Evolutionary conservation across 2,888 invertebrate species (phyloP).

Genomic region (Trichopria drosophilae): DNA sequence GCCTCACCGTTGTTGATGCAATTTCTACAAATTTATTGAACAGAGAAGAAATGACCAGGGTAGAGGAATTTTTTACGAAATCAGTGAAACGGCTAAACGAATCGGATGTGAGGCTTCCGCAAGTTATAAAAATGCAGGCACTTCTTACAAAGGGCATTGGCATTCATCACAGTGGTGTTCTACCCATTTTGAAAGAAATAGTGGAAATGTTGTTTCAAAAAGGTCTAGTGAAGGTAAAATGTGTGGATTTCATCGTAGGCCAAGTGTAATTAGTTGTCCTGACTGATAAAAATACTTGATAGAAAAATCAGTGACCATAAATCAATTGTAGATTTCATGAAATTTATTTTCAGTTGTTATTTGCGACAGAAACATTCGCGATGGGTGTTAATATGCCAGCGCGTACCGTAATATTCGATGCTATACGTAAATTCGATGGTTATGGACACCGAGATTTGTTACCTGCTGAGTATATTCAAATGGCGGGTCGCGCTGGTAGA

Average conservation of each 20-base stretch:
- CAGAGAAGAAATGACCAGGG: conserved; percentile 79
- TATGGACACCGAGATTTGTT: conserved; percentile 72
- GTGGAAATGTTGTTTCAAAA: conserved; percentile 96
- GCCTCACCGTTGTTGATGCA: conserved; percentile 67
- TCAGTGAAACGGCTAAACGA: conserved; percentile 80
- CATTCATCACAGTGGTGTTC: conserved; percentile 96
- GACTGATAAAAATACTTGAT: too few relatives aligned
- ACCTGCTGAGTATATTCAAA: conserved; percentile 96
- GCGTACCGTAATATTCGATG: conserved; percentile 94
- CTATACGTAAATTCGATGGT: conserved; percentile 90
- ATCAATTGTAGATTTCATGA: too few relatives aligned
- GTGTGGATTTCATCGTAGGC: too few relatives aligned
- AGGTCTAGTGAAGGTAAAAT: conserved; percentile 84
- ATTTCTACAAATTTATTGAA: conserved; percentile 68
- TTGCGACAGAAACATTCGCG: conserved; percentile 99
- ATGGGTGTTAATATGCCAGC: conserved; percentile 99
- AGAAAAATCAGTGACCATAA: too few relatives aligned
- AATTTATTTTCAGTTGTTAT: conserved; percentile 71
- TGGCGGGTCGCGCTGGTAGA: conserved; percentile 97
- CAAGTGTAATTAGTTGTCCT: too few relatives aligned
- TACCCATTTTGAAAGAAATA: conserved; percentile 98
- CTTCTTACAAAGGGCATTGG: conserved; percentile 86
- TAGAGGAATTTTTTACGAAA: conserved; percentile 82
- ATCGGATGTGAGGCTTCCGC: conserved; percentile 86
- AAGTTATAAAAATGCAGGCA: conserved; percentile 72